A percentile compares a stretch with the other conserved stretches of the same genome.
phyloP scores from a whole-genome alignment of 2,797 vertebrate species.

The Mormyrops boulengeri region DNA sequence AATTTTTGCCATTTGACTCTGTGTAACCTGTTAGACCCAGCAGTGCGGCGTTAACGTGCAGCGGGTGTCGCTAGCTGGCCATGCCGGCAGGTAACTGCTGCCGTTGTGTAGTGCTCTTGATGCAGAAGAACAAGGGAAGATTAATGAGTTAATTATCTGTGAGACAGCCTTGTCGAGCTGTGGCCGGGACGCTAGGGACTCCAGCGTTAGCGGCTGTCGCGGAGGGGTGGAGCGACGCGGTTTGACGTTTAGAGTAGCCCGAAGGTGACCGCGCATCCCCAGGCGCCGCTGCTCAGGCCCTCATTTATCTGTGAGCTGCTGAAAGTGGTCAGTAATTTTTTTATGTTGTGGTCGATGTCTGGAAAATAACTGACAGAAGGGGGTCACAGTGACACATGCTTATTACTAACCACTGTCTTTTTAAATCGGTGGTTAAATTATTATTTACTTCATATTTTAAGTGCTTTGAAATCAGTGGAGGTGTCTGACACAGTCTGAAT shows the following conservation, averaged over 20 bases:
- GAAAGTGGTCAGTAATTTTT: not conserved
- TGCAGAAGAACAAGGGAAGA: conserved; percentile 41
- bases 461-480: not conserved
- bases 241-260: conserved; percentile 17
- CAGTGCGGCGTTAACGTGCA: not conserved
- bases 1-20: not conserved
- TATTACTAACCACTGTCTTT: not conserved
- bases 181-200: conserved; percentile 47
- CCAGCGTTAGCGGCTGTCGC: conserved; percentile 45
- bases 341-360: not conserved
- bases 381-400: not conserved
- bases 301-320: not conserved
- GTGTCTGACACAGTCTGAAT: not conserved
- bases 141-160: conserved; percentile 71
- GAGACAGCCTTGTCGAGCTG: conserved; percentile 52
- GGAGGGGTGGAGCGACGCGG: conserved; percentile 15
- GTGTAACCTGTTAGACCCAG: not conserved
- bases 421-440: not conserved
- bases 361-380: conserved; percentile 2
- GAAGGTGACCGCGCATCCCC: not conserved
- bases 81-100: conserved; percentile 35
- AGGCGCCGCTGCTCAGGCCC: not conserved
- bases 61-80: conserved; percentile 20
- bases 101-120: not conserved
- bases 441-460: conserved; percentile 4